Conservation (phyloP, 1,140 invertebrate species). For the Berghia stephanieae region DNA sequence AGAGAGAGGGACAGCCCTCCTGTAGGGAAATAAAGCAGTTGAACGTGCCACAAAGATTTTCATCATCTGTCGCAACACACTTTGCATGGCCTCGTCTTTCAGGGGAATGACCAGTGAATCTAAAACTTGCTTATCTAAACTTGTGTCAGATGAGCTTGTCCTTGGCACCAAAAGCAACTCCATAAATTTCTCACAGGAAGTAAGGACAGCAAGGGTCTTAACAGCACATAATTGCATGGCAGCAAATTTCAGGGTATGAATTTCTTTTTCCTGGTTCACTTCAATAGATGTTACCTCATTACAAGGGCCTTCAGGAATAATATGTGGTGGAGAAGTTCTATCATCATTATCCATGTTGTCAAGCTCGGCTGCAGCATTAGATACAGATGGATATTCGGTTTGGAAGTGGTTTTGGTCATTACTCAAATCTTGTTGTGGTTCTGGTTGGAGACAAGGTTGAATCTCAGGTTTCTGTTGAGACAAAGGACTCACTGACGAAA, state of each 20-base stretch:
- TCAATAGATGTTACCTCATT: too few species aligned
- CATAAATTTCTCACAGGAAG: slow-evolving; percentile 69
- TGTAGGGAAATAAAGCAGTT: slow-evolving; percentile 66
- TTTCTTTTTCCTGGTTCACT: slow-evolving; percentile 38
- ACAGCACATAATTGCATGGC: slow-evolving; percentile 72
- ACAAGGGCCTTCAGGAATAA: too few species aligned
- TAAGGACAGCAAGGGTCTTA: slow-evolving; percentile 70
- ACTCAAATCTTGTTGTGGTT: neutral
- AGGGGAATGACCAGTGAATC: slow-evolving; percentile 66
- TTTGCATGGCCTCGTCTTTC: slow-evolving; percentile 63
- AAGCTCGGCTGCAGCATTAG: too few species aligned
- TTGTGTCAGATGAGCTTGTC: slow-evolving; percentile 46
- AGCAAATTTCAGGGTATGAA: slow-evolving; percentile 46
- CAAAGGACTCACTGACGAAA: neutral
- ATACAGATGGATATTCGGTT: too few species aligned
- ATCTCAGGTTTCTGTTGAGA: neutral
- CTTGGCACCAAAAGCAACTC: slow-evolving; percentile 72
- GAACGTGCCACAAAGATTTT: slow-evolving; percentile 61
- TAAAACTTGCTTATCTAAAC: slow-evolving; percentile 46
- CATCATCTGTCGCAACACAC: slow-evolving; percentile 59
- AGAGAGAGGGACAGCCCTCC: slow-evolving; percentile 59
- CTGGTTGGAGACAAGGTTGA: neutral
- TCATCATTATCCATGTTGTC: too few species aligned
- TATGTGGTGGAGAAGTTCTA: too few species aligned
- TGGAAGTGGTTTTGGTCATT: too few species aligned